Base-by-base conservation (phyloP, 2,888 invertebrate genomes). In the Isotomurus palustris region DNA sequence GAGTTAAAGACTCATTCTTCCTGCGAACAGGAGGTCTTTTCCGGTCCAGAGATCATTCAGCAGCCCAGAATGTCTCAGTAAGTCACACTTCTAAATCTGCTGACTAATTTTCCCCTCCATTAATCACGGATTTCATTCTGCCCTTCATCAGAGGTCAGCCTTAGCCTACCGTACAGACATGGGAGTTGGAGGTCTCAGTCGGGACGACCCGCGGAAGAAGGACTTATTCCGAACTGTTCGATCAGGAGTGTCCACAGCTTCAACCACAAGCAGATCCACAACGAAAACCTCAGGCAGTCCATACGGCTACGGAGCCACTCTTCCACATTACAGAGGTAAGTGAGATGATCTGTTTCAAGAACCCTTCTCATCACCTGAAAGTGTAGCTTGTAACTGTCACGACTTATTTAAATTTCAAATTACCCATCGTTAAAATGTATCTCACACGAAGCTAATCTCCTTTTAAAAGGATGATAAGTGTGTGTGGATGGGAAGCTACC, bases 241-340 rank as follows among this genome's bases (percentile, higher is more conserved):
- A n/a, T 68, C 68, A 62, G 95, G 94, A 29, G 93, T 95, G 70
- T 93, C 94, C 12, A 91, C 93, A 1, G 92, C 93, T 0, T 92
- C 92, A 60, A 95, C 94, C 0, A 95, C 95, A 0, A 93, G 92
- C 1, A 80, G 92, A 64, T 93, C 93, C 28, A 94, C 94, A 0
- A 92, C 90, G 48, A 95, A 94, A 76, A 94, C 94, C 14, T 88
- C 91, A 71, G 91, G 92, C 27, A 91, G 92, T 75, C 91, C 92
- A 10, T 94, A 93, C 73, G 62, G 67, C 10, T 69, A 67, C 44
- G 66, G 66, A 10, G 55, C 58, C 22, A 61, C 61, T 2, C 53
- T 58, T 8, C 61, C 57, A 19, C 56, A 60, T 35, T 50, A 58
- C 38, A 53, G 58, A 58, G 60, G 60, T 60, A 56, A 50, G 21